These are phyloP conservation scores for Rhinichthys osculus DNA, from an alignment of 2,797 vertebrate species.

Conservation along the genomic window DNA sequence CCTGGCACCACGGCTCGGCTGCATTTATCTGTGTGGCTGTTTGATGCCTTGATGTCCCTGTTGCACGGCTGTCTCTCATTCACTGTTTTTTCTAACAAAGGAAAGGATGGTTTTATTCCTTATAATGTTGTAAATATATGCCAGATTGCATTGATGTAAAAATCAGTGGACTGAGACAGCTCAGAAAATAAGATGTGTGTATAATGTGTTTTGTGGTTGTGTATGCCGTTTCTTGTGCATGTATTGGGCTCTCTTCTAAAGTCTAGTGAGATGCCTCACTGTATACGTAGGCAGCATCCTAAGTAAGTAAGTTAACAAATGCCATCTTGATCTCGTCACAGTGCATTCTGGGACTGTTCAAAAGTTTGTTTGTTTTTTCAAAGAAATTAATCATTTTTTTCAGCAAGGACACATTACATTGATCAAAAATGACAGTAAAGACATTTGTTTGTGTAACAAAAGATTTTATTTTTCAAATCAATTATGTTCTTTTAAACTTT, in stretches of 20 bases:
- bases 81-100: slow-evolving; percentile 27
- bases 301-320: background rate
- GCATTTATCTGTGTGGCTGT: slow-evolving; percentile 42
- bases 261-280: background rate
- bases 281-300: background rate
- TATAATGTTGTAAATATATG: background rate
- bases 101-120: background rate
- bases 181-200: slow-evolving; percentile 6
- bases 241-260: slow-evolving; percentile 5
- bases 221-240: slow-evolving; percentile 15
- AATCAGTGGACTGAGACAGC: slow-evolving; percentile 23
- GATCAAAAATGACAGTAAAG: background rate
- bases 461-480: background rate
- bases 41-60: background rate
- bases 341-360: background rate
- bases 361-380: background rate
- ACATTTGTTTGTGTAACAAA: background rate
- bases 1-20: slow-evolving; percentile 78
- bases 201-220: background rate
- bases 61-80: slow-evolving; percentile 27
- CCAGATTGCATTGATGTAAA: background rate
- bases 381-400: background rate
- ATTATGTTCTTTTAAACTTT: no score
- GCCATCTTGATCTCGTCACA: background rate
- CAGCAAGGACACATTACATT: background rate